Evolutionary conservation across 2,888 invertebrate genomes (phyloP).

Genomic region (Tetanocera ferruginea): DNA sequence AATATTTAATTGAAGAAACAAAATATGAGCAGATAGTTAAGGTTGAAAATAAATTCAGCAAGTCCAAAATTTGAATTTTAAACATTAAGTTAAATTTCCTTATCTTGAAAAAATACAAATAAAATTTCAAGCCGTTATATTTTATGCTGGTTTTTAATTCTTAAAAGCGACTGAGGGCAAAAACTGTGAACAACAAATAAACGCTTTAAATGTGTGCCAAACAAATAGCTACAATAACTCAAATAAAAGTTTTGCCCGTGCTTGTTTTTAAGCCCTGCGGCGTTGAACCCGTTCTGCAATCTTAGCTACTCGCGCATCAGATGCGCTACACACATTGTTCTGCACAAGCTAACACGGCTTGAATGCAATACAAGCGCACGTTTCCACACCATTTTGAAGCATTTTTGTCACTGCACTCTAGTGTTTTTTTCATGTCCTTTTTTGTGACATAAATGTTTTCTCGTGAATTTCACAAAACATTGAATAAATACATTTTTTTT

Average conservation of each 20-base stretch:
- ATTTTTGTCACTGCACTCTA: neutral
- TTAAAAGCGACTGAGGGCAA: too few relatives aligned
- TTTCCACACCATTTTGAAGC: neutral
- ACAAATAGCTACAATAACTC: slow-evolving; percentile 45
- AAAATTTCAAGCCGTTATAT: too few relatives aligned
- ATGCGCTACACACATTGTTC: slow-evolving; percentile 22
- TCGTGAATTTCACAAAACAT: slow-evolving; percentile 19
- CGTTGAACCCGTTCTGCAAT: slow-evolving; percentile 38
- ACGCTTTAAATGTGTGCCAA: slow-evolving; percentile 18
- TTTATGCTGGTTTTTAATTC: too few relatives aligned
- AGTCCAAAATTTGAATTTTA: too few relatives aligned
- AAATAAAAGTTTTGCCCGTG: slow-evolving; percentile 39
- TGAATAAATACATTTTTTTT: slow-evolving; percentile 6
- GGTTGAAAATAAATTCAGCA: too few relatives aligned
- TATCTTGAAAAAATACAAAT: too few relatives aligned
- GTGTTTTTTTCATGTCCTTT: neutral
- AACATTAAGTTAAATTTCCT: too few relatives aligned
- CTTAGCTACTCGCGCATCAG: slow-evolving; percentile 32
- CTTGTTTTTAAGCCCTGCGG: slow-evolving; percentile 21
- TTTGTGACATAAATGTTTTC: slow-evolving; percentile 10
- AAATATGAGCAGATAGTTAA: too few relatives aligned
- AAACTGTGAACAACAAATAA: too few relatives aligned
- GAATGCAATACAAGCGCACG: neutral
- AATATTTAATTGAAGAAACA: too few relatives aligned
- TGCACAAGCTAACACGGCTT: slow-evolving; percentile 29